Evolutionary conservation across 37 sponge, comb jelly and placozoan species (phyloP).

Genomic region (Eunapius fragilis): DNA sequence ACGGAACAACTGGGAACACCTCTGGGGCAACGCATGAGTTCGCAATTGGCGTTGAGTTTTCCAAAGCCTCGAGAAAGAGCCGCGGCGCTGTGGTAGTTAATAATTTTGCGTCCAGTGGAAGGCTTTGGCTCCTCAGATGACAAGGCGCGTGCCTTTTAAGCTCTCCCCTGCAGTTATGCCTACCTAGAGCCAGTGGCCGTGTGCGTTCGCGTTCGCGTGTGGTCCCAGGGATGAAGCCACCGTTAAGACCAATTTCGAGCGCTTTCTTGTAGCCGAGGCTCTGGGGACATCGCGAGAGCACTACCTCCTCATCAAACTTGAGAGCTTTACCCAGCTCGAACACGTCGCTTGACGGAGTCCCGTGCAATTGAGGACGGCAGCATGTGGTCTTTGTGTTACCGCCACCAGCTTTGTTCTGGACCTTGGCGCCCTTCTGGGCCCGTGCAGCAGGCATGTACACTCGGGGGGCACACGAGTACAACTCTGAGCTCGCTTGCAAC

Average conservation of each 20-base stretch:
- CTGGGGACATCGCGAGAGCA: constrained; percentile 27
- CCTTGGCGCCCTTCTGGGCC: background rate
- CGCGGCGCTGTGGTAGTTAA: background rate
- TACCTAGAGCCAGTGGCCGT: background rate
- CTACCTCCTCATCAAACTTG: constrained; percentile 55
- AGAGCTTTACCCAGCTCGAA: constrained; percentile 17
- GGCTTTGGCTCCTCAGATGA: constrained; percentile 9
- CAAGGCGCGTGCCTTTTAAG: constrained; percentile 36
- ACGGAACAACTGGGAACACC: background rate
- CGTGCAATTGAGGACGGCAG: background rate
- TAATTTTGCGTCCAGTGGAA: background rate
- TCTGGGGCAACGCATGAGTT: background rate
- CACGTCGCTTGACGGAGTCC: background rate
- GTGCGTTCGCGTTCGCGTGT: background rate
- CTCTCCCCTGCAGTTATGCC: constrained; percentile 36
- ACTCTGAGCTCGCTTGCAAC: background rate
- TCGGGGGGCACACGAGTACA: constrained; percentile 19
- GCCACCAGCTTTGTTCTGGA: background rate
- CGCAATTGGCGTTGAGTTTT: background rate
- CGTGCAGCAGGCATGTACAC: background rate
- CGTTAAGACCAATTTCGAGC: background rate
- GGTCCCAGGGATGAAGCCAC: too few species aligned
- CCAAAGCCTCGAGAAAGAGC: background rate
- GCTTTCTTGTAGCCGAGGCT: constrained; percentile 22
- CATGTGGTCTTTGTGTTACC: background rate